phyloP scores from a whole-genome alignment of 2,797 vertebrate species.

The Brachyrhaphis roseni region DNA sequence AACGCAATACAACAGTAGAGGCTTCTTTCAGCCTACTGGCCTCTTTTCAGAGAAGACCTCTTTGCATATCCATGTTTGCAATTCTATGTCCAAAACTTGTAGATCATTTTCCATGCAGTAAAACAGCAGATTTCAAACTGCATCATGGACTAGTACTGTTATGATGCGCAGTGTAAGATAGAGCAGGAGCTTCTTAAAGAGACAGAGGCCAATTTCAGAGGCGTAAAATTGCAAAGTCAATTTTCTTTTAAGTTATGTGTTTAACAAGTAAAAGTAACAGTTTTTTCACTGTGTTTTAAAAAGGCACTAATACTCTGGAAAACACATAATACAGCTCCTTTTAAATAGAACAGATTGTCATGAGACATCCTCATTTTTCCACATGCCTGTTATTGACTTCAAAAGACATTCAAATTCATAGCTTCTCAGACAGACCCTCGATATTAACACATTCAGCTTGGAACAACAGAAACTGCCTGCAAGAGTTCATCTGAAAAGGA shows the following conservation, averaged over 20 bases:
- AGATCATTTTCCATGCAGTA: neutral
- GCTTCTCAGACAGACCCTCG: neutral
- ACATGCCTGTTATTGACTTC: slow-evolving; percentile 8
- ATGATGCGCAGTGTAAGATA: no score
- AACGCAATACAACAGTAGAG: neutral
- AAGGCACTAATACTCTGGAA: no score
- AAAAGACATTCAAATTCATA: neutral
- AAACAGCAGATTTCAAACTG: neutral
- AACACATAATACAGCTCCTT: no score
- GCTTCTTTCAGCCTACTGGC: neutral
- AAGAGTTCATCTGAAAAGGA: slow-evolving; percentile 14
- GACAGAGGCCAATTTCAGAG: no score
- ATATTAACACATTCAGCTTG: slow-evolving; percentile 18
- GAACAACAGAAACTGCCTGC: neutral
- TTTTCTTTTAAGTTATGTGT: neutral
- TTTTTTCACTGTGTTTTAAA: no score
- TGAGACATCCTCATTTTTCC: neutral
- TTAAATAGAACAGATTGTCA: neutral
- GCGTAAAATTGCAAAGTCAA: neutral
- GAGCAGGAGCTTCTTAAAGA: no score
- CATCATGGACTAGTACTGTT: no score
- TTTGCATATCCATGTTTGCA: neutral
- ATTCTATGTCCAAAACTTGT: neutral
- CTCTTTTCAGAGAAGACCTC: neutral
- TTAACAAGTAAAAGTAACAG: neutral